phyloP scores from a whole-genome alignment of 2,113 vertebrate genomes.

The Limanda limanda region DNA sequence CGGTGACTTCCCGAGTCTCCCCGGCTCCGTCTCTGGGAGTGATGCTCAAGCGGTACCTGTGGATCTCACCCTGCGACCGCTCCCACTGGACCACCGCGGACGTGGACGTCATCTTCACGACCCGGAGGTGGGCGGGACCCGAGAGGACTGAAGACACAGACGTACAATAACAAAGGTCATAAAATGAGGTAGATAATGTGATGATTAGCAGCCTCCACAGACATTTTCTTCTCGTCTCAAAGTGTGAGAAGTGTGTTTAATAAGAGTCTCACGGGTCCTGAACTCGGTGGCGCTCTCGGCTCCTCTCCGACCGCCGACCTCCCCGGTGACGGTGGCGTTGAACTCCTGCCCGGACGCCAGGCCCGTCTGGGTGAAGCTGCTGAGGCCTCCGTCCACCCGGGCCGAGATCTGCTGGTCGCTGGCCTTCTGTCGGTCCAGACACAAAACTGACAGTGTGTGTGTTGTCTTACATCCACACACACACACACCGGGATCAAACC shows the following conservation, averaged over 20 bases:
- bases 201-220: too few relatives aligned
- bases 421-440: slow-evolving; percentile 72
- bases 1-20: slow-evolving; percentile 56
- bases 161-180: background rate
- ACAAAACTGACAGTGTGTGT: background rate
- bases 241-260: too few relatives aligned
- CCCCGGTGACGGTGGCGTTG: slow-evolving; percentile 73
- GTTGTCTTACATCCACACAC: background rate
- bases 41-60: slow-evolving; percentile 78
- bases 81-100: slow-evolving; percentile 83
- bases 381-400: slow-evolving; percentile 67
- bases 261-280: slow-evolving; percentile 76
- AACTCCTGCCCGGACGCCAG: slow-evolving; percentile 83
- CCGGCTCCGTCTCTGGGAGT: slow-evolving; percentile 60
- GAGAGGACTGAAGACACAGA: slow-evolving; percentile 71
- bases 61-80: slow-evolving; percentile 70
- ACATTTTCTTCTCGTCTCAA: too few relatives aligned
- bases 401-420: slow-evolving; percentile 56
- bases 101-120: slow-evolving; percentile 79
- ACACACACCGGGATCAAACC: background rate
- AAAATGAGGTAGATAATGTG: background rate
- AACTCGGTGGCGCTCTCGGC: slow-evolving; percentile 64
- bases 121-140: slow-evolving; percentile 75
- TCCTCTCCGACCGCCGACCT: slow-evolving; percentile 67
- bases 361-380: slow-evolving; percentile 77